These are phyloP conservation scores for Eurois occulta DNA, from an alignment of 2,888 invertebrate species.

Conservation along the genomic window DNA sequence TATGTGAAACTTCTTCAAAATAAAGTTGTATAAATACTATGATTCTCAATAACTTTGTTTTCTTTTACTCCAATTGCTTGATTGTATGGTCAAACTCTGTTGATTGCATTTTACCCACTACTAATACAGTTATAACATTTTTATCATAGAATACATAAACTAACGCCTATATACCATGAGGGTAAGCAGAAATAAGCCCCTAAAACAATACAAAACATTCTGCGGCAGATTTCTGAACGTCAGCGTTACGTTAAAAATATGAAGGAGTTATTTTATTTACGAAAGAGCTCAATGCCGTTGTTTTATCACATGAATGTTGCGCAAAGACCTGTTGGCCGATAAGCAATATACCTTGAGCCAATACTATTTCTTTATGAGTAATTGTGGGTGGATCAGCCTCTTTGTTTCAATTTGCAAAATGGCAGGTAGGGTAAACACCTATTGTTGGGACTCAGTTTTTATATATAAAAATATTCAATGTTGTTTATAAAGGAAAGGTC, in stretches of 20 bases:
- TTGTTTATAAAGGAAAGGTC: too few species aligned
- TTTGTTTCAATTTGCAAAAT: background rate
- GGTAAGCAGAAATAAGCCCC: background rate
- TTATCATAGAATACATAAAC: background rate
- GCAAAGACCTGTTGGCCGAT: constrained; percentile 17
- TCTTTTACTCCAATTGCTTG: constrained; percentile 36
- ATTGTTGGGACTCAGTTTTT: too few species aligned
- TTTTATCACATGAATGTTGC: constrained; percentile 26
- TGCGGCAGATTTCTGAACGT: too few species aligned
- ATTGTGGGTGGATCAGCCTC: background rate
- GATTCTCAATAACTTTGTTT: constrained; percentile 71
- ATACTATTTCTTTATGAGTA: background rate
- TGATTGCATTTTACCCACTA: background rate
- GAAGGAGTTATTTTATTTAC: too few species aligned
- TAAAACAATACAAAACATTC: too few species aligned
- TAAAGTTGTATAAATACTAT: constrained; percentile 80
- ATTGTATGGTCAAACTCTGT: background rate
- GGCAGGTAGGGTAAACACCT: background rate
- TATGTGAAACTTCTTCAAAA: constrained; percentile 73
- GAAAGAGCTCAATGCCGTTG: background rate
- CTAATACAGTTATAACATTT: background rate
- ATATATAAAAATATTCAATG: too few species aligned
- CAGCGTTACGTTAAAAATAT: too few species aligned
- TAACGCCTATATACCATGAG: background rate
- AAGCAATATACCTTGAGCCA: constrained; percentile 20